Evolutionary conservation across 1,140 invertebrate species (phyloP).

Genomic region (Spodoptera frugiperda): DNA sequence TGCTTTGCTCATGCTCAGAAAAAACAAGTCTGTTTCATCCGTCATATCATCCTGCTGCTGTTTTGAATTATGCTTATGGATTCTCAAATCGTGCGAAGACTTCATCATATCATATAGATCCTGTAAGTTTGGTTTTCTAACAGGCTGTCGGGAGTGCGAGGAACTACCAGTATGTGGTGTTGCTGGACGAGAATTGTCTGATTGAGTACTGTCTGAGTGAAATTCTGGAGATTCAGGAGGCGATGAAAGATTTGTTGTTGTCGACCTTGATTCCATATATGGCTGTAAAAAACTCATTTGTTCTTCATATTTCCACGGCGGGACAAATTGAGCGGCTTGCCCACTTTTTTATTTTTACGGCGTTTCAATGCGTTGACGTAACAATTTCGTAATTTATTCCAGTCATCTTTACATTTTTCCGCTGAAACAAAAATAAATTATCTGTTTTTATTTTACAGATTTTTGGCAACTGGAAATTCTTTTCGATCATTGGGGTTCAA

Average conservation of each 20-base stretch:
- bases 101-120: conserved; percentile 52
- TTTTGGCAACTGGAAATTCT: conserved; percentile 48
- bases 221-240: too few relatives aligned
- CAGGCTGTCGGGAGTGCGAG: too few relatives aligned
- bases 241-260: conserved; percentile 44
- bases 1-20: conserved; percentile 53
- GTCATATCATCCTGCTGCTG: too few relatives aligned
- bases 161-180: too few relatives aligned
- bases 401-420: conserved; percentile 49
- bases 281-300: conserved; percentile 49
- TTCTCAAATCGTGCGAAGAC: conserved; percentile 34
- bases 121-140: conserved; percentile 44
- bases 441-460: conserved; percentile 37
- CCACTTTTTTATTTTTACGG: conserved; percentile 50
- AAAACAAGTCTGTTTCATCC: conserved; percentile 52
- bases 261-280: conserved; percentile 46
- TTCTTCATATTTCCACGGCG: conserved; percentile 53
- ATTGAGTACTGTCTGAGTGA: too few relatives aligned
- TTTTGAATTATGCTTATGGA: background rate
- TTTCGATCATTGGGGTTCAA: conserved; percentile 53
- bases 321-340: conserved; percentile 37
- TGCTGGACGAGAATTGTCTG: too few relatives aligned
- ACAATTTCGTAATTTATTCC: conserved; percentile 49
- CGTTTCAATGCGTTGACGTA: conserved; percentile 47
- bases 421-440: conserved; percentile 53